Evolutionary conservation across 2,797 vertebrate genomes (phyloP), one percentile per base, ranked within the genome.

Genomic region (Enteromius viviparus): DNA sequence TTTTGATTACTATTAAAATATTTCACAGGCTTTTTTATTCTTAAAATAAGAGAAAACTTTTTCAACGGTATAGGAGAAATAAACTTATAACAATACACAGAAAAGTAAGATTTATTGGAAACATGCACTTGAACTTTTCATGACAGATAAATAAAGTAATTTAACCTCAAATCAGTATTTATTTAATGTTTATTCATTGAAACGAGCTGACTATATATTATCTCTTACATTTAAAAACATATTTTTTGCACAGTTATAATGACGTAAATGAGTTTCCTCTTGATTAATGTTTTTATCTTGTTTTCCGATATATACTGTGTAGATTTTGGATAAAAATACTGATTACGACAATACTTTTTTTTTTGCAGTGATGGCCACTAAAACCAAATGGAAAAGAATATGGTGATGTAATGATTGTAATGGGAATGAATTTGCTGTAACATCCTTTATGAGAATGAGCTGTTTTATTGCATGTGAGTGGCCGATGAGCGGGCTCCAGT

Each of bases 331-430:
- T 64, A 62, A 32, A 64, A 64, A 64, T 64, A 23, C 37, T 29
- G 23, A 64, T 77, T 21, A 32, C 62, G 40, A 21, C 58, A 10
- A 11, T 32, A 0, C 11, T 32, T 51, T 10, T 53, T 11, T 34
- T 34, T 45, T 62, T 29, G 17, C 55, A 66, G 51, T 79, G 81
- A 84, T 71, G 64, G 58, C 66, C 71, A 51, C 77, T 84, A 78
- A 80, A 79, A 76, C 69, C 82, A 85, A 85, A 84, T 85, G 77
- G 49, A 78, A 68, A 58, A 40, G 34, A 68, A 79, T 80, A 74
- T 68, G 60, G 69, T 72, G 72, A 64, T 76, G 81, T 77, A 87
- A 80, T 83, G 83, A 81, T 60, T 78, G 81, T 85, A 85, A 83
- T 85, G 80, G 78, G 11, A 45, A 78, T 49, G 49, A 78, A 72